Conservation (phyloP, 2,797 vertebrate species). For the Melanotaenia maccullochi region DNA sequence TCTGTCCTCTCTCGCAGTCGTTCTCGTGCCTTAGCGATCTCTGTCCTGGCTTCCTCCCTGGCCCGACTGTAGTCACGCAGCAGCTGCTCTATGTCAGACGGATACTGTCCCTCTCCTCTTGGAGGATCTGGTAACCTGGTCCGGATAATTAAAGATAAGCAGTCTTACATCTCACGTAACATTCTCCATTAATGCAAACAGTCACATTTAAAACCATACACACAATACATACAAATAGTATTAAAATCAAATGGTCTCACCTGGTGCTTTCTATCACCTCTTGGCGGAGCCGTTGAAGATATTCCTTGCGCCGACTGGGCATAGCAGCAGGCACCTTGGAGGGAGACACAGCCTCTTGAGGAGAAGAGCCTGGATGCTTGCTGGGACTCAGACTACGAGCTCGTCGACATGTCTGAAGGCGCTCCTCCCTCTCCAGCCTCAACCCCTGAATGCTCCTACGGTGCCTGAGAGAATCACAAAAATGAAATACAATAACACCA, state of each 20-base stretch:
- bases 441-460: slow-evolving; percentile 86
- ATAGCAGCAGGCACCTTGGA: slow-evolving; percentile 64
- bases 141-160: background rate
- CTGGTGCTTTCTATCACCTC: slow-evolving; percentile 87
- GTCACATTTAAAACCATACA: background rate
- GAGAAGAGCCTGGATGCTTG: slow-evolving; percentile 78
- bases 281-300: slow-evolving; percentile 87
- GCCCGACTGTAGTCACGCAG: slow-evolving; percentile 90
- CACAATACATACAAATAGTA: background rate
- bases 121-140: slow-evolving; percentile 79
- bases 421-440: slow-evolving; percentile 85
- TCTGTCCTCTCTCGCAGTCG: slow-evolving; percentile 89
- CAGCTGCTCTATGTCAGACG: slow-evolving; percentile 90
- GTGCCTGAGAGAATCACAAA: slow-evolving; percentile 79
- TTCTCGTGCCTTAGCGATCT: slow-evolving; percentile 90
- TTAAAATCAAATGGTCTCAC: slow-evolving; percentile 63
- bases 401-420: slow-evolving; percentile 82
- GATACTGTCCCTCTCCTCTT: slow-evolving; percentile 72
- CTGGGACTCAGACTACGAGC: slow-evolving; percentile 90
- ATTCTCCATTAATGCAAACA: background rate
- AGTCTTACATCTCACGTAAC: background rate
- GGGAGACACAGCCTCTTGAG: slow-evolving; percentile 36
- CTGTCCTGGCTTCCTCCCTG: slow-evolving; percentile 89
- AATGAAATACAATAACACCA: background rate
- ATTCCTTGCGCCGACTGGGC: slow-evolving; percentile 82